Conservation (phyloP, 2,113 vertebrate species). For the Uria lomvia region DNA sequence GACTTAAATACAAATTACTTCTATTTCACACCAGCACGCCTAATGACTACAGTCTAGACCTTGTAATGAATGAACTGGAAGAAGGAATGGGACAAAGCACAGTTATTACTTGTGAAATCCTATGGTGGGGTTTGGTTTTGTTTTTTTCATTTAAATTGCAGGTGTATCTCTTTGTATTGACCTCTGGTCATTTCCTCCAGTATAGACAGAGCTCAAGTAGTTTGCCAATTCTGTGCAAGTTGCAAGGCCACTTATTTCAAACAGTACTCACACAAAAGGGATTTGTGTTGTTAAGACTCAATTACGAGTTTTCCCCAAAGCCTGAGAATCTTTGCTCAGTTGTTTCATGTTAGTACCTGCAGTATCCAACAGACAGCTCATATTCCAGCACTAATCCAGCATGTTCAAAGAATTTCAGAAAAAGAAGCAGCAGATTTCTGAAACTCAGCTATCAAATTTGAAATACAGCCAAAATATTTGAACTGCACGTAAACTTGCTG, state of each 20-base stretch:
- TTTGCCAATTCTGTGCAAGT: not conserved
- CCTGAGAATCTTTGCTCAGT: not conserved
- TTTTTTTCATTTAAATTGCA: not conserved
- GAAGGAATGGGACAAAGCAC: not conserved
- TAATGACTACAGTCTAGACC: not conserved
- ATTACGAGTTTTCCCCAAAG: not conserved
- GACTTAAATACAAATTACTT: not conserved
- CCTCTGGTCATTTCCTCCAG: not conserved
- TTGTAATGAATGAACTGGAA: not conserved
- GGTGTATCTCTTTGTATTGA: not conserved
- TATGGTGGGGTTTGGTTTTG: not conserved
- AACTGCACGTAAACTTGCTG: not conserved
- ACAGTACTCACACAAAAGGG: rapidly evolving
- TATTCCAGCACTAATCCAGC: not conserved
- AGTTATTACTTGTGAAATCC: not conserved
- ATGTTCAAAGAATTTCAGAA: not conserved
- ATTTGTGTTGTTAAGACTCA: not conserved
- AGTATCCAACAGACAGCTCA: not conserved
- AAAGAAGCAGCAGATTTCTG: not conserved
- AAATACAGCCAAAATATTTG: not conserved
- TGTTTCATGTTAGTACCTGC: not conserved
- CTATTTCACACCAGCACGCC: not conserved
- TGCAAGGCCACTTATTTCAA: not conserved
- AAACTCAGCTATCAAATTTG: not conserved
- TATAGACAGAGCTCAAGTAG: not conserved